Percentiles rank a stretch among this genome's conserved stretches.
Conservation (phyloP, 2,113 vertebrate species). For the Galeopterus variegatus region DNA sequence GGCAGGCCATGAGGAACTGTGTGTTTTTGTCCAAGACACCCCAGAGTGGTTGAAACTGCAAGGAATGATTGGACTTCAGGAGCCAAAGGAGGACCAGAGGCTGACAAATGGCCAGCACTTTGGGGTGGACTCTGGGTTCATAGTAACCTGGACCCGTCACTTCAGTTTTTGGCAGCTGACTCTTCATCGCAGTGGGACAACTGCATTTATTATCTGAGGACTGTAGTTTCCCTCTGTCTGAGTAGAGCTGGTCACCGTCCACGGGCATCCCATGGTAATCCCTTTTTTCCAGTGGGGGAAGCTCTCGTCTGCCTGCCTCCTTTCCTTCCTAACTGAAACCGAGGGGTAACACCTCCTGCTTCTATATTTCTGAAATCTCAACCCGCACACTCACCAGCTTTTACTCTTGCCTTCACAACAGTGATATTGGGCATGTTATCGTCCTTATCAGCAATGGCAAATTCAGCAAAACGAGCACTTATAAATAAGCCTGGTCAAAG, state of each 20-base stretch:
- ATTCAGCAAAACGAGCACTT: not conserved
- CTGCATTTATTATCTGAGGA: not conserved
- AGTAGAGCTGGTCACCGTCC: not conserved
- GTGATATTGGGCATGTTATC: no score
- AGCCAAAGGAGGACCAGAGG: not conserved
- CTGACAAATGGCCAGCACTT: not conserved
- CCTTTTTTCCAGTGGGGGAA: not conserved
- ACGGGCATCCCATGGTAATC: accelerated
- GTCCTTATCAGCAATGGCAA: not conserved
- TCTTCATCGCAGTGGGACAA: not conserved
- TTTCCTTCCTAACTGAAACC: not conserved
- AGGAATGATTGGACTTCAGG: not conserved
- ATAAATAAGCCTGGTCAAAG: not conserved
- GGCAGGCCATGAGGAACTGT: not conserved
- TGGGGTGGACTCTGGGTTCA: not conserved
- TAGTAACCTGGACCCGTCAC: not conserved
- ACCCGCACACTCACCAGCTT: not conserved
- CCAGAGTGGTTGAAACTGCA: not conserved
- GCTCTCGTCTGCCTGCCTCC: not conserved
- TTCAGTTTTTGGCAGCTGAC: not conserved
- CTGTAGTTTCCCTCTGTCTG: not conserved
- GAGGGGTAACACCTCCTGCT: no score
- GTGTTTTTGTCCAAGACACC: not conserved
- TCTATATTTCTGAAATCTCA: not conserved
- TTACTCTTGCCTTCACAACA: not conserved